Evolutionary conservation across 2,888 invertebrate species (phyloP).

Genomic region (Hipparchia semele): DNA sequence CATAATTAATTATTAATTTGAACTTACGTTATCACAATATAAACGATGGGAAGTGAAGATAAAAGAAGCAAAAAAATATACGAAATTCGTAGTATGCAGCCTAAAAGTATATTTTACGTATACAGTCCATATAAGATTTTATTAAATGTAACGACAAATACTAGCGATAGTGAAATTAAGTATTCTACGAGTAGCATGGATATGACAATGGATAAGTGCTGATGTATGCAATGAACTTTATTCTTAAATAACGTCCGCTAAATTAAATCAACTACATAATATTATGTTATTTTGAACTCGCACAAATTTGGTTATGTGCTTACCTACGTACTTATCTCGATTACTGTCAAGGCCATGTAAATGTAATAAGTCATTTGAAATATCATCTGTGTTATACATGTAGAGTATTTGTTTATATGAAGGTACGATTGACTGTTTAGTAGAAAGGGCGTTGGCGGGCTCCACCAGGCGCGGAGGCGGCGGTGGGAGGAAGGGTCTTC

Average conservation of each 20-base stretch:
- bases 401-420: constrained; percentile 13
- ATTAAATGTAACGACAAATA: no score
- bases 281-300: constrained; percentile 9
- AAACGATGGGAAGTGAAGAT: not conserved
- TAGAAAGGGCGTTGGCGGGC: constrained; percentile 16
- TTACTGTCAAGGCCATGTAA: constrained; percentile 21
- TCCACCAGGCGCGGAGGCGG: constrained; percentile 52
- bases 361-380: constrained; percentile 12
- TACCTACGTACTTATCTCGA: constrained; percentile 13
- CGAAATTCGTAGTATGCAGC: not conserved
- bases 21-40: not conserved
- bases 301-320: constrained; percentile 15
- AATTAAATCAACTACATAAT: not conserved
- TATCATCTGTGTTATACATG: constrained; percentile 10
- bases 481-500: constrained; percentile 78
- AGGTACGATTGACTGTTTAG: not conserved
- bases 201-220: not conserved
- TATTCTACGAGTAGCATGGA: not conserved
- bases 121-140: no score
- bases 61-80: not conserved
- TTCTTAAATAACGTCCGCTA: not conserved
- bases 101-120: no score
- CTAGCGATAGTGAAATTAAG: not conserved
- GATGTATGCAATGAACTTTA: constrained; percentile 3
- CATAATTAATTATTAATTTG: not conserved